Evolutionary conservation across 2,888 invertebrate species (phyloP).

Genomic region (Ecliptopera silaceata): DNA sequence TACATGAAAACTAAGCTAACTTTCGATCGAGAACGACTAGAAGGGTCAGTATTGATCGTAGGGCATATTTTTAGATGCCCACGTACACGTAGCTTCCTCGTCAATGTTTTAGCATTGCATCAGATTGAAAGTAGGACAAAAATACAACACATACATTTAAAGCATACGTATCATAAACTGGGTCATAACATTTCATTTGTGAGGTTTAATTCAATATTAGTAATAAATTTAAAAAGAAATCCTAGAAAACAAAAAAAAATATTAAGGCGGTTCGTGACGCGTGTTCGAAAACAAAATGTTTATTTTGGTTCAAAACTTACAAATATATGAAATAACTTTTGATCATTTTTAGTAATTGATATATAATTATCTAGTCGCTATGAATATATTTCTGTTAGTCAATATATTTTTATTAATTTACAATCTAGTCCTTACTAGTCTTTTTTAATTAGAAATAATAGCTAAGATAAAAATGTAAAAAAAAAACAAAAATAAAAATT

Average conservation of each 20-base stretch:
- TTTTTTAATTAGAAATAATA: too few species aligned
- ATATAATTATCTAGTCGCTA: neutral
- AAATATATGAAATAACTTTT: neutral
- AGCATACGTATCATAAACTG: neutral
- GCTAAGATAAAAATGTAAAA: too few species aligned
- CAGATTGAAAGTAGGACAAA: neutral
- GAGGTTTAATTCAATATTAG: too few species aligned
- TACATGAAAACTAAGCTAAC: neutral
- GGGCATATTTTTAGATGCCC: constrained; percentile 77
- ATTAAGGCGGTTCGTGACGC: too few species aligned
- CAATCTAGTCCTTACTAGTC: neutral
- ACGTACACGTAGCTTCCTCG: constrained; percentile 48
- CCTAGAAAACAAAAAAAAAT: too few species aligned
- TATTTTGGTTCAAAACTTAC: too few species aligned
- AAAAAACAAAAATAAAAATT: too few species aligned
- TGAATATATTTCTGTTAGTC: neutral
- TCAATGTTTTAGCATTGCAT: constrained; percentile 63
- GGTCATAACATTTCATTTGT: neutral
- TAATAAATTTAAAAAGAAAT: too few species aligned
- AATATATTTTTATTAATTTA: neutral
- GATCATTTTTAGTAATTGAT: too few species aligned
- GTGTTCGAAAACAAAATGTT: too few species aligned
- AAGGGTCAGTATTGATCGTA: constrained; percentile 68
- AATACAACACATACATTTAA: neutral
- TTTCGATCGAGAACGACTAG: constrained; percentile 10